Evolutionary conservation across 2,888 invertebrate genomes (phyloP).

Genomic region (Lamellibrachia satsuma): DNA sequence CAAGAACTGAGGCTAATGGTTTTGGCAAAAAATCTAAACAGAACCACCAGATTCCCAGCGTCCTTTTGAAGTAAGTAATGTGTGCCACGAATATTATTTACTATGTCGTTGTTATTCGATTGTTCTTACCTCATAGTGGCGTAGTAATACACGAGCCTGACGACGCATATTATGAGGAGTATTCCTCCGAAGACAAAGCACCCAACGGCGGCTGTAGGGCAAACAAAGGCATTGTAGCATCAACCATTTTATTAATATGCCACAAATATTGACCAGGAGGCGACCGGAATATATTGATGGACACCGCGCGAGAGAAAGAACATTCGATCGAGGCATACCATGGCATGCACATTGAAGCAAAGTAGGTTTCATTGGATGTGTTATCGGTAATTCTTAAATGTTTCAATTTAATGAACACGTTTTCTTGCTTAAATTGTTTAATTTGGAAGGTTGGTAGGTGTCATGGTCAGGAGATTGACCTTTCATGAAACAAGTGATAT

Average conservation of each 20-base stretch:
- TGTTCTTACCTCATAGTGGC: neutral
- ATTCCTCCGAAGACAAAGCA: slow-evolving; percentile 2
- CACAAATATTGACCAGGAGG: neutral
- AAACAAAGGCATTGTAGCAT: neutral
- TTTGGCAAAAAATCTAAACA: neutral
- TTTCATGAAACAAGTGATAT: too few relatives aligned
- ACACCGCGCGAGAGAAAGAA: neutral
- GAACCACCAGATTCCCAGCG: neutral
- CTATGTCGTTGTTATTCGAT: neutral
- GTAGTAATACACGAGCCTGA: neutral
- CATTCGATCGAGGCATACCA: neutral
- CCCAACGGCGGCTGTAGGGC: neutral
- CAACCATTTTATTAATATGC: neutral
- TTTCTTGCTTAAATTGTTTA: too few relatives aligned
- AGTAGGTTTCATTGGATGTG: too few relatives aligned
- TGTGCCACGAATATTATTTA: neutral
- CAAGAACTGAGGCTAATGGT: neutral
- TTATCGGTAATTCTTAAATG: too few relatives aligned
- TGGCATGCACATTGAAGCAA: too few relatives aligned
- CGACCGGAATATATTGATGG: neutral
- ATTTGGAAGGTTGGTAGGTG: too few relatives aligned
- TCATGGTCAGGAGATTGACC: too few relatives aligned
- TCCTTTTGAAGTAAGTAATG: neutral
- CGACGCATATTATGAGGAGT: neutral
- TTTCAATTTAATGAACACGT: too few relatives aligned